Evolutionary conservation across 1,140 invertebrate species (phyloP).

Genomic region (Ceratosolen fusciceps): DNA sequence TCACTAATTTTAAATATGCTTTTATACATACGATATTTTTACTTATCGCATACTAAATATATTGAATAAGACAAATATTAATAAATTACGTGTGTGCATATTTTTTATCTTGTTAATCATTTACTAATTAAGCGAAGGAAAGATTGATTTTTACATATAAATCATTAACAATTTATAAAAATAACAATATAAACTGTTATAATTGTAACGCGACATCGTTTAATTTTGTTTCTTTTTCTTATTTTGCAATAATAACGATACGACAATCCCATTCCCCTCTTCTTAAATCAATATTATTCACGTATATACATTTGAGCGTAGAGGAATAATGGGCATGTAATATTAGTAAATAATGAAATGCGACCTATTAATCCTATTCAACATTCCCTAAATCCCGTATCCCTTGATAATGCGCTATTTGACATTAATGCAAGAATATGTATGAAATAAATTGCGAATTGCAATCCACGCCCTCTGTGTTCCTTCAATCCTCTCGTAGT

Average conservation of each 20-base stretch:
- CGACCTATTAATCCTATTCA: background rate
- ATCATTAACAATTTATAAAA: background rate
- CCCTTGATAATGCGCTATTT: background rate
- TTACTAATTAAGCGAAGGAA: no score
- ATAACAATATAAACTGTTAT: background rate
- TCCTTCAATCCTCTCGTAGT: background rate
- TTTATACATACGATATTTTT: no score
- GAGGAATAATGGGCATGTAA: background rate
- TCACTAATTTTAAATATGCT: no score
- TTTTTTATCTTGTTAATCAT: no score
- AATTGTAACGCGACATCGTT: background rate
- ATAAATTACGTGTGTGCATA: no score
- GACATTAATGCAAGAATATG: background rate
- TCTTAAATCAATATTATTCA: conserved; percentile 6
- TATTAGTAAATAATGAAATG: background rate
- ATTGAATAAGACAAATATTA: background rate
- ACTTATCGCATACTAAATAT: no score
- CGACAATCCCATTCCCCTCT: background rate
- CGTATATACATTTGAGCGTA: background rate
- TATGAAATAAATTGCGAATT: conserved; percentile 2
- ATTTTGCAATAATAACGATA: background rate
- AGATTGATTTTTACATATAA: background rate
- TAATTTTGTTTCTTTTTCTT: background rate
- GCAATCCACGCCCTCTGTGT: conserved; percentile 21
- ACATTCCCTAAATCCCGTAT: background rate